A percentile compares a stretch with the other conserved stretches of the same genome.
phyloP scores from a whole-genome alignment of 2,797 vertebrate species.

The Staurois parvus region DNA sequence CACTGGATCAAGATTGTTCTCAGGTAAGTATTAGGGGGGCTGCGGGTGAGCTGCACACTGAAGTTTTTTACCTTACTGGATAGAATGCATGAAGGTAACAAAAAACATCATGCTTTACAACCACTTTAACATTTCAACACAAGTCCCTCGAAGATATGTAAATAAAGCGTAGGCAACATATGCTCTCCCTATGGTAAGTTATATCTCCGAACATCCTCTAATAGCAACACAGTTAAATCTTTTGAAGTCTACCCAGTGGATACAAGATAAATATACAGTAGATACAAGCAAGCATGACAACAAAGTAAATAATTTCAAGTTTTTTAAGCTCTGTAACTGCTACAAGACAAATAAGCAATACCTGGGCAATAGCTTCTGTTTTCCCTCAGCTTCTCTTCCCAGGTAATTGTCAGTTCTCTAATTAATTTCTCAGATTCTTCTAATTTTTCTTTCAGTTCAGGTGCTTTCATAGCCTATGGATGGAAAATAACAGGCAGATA shows the following conservation, averaged over 20 bases:
- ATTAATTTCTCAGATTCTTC: slow-evolving; percentile 98
- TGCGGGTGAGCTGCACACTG: no score
- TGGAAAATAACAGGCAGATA: background rate
- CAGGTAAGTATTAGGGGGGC: no score
- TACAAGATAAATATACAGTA: background rate
- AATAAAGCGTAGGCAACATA: background rate
- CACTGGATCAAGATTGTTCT: no score
- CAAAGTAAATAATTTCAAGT: background rate
- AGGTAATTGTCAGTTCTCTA: slow-evolving; percentile 94
- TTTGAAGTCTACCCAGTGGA: background rate
- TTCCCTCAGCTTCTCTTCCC: slow-evolving; percentile 97
- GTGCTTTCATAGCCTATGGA: slow-evolving; percentile 93
- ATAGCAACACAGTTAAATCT: background rate
- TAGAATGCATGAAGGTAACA: no score
- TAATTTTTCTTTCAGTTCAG: slow-evolving; percentile 95
- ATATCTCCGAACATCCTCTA: background rate
- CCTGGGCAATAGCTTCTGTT: slow-evolving; percentile 97
- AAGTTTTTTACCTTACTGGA: no score
- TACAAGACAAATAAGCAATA: slow-evolving; percentile 65
- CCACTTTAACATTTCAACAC: no score
- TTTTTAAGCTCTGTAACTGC: background rate
- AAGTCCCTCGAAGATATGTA: background rate
- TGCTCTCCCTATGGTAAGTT: background rate
- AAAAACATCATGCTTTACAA: no score
- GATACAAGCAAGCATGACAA: background rate